These are phyloP conservation scores for Sesamia inferens DNA, from an alignment of 2,888 invertebrate genomes.

Conservation along the genomic window DNA sequence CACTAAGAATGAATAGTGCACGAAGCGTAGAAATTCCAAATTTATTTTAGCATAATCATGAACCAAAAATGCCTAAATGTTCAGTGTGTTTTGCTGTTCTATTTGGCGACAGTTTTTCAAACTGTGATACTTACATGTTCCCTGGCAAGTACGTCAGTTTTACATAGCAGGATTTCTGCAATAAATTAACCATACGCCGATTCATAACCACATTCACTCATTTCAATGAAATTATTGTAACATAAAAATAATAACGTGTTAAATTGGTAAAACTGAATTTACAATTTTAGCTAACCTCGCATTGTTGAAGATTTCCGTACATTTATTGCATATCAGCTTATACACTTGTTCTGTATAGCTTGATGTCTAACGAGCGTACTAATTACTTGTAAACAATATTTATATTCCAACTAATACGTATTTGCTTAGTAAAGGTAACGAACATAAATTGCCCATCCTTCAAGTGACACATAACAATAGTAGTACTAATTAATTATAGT, in stretches of 20 bases:
- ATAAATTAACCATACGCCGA: not conserved
- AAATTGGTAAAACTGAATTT: not conserved
- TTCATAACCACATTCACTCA: not conserved
- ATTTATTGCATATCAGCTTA: too few relatives aligned
- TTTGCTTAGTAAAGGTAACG: slow-evolving; percentile 19
- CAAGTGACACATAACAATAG: slow-evolving; percentile 33
- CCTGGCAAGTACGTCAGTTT: too few relatives aligned
- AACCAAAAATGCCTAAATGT: not conserved
- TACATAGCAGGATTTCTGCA: not conserved
- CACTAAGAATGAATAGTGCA: not conserved
- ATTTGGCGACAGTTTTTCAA: not conserved
- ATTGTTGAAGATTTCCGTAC: too few relatives aligned
- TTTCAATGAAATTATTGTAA: not conserved
- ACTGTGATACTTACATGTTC: not conserved
- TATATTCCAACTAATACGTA: not conserved
- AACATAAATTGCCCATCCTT: slow-evolving; percentile 21
- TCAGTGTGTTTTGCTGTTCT: not conserved
- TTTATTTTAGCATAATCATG: not conserved
- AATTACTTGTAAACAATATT: slow-evolving; percentile 1
- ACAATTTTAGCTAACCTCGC: too few relatives aligned
- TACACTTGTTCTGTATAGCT: too few relatives aligned
- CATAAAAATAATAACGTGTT: not conserved
- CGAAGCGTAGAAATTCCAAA: not conserved
- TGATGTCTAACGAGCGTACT: too few relatives aligned
- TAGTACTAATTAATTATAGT: slow-evolving; percentile 49